Conservation (phyloP, 1,140 invertebrate species). For the Drosophila ironensis region DNA sequence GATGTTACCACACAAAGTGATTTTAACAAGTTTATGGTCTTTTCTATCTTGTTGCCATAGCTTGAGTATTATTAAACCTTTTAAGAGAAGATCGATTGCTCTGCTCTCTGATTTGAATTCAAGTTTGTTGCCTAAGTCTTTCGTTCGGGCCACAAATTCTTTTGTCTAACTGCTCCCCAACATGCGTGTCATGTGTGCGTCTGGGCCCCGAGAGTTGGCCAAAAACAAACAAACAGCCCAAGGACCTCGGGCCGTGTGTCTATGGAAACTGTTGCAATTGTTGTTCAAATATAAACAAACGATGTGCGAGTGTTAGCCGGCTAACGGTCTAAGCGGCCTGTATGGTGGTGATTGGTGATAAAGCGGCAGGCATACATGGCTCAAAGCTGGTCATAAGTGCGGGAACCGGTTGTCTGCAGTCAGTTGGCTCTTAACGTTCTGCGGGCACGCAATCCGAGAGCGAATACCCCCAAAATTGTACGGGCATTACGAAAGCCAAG, state of each 20-base stretch:
- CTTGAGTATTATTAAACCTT: no score
- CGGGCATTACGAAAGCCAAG: conserved; percentile 2
- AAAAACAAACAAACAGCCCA: conserved; percentile 30
- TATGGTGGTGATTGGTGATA: conserved; percentile 34
- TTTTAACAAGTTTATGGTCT: no score
- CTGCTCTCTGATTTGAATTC: conserved; percentile 19
- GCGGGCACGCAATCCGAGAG: conserved; percentile 29
- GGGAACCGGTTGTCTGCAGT: conserved; percentile 56
- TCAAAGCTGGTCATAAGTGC: conserved; percentile 18
- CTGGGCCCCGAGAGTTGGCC: conserved; percentile 1
- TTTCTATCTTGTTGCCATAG: no score
- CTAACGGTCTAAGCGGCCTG: conserved; percentile 45
- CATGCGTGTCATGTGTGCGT: neutral
- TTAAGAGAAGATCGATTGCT: no score
- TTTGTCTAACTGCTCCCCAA: conserved; percentile 15
- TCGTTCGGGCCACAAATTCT: conserved; percentile 38
- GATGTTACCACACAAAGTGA: no score
- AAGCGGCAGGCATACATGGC: conserved; percentile 31
- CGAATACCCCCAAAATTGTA: conserved; percentile 15
- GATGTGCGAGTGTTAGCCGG: conserved; percentile 32
- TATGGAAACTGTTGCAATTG: conserved; percentile 78
- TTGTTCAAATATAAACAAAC: conserved; percentile 76
- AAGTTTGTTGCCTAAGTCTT: conserved; percentile 74
- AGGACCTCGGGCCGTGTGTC: conserved; percentile 62
- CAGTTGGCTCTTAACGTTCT: conserved; percentile 58